phyloP scores from a whole-genome alignment of 30 jellyfish, hydroid and myxozoan genomes.

The Nemopilema nomurai region DNA sequence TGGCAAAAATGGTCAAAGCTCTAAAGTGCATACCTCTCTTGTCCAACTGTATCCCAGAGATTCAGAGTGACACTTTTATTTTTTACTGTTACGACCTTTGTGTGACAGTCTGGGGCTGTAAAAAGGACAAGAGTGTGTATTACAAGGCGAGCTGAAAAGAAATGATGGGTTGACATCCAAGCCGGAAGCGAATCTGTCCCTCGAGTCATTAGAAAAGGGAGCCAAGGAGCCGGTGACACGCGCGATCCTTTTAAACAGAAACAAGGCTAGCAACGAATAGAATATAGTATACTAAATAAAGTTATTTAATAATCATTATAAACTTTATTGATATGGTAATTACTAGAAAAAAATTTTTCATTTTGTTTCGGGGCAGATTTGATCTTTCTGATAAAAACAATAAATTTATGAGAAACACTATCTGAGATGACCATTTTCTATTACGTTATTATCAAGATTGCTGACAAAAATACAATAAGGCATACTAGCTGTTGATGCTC shows the following conservation, averaged over 20 bases:
- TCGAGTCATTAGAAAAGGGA: too few relatives aligned
- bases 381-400: too few relatives aligned
- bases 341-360: too few relatives aligned
- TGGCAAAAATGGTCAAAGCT: neutral
- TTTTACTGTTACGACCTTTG: slow-evolving; percentile 51
- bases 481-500: slow-evolving; percentile 71
- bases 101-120: slow-evolving; percentile 66
- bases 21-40: slow-evolving; percentile 70
- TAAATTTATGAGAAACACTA: too few relatives aligned
- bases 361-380: too few relatives aligned
- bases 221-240: too few relatives aligned
- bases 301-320: neutral
- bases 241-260: neutral
- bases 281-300: too few relatives aligned
- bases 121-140: neutral
- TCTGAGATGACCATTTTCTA: too few relatives aligned
- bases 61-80: slow-evolving; percentile 58
- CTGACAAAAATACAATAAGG: too few relatives aligned
- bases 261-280: neutral
- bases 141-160: neutral
- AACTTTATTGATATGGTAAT: too few relatives aligned
- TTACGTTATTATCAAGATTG: too few relatives aligned
- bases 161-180: neutral
- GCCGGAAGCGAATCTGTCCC: neutral
- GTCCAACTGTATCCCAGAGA: slow-evolving; percentile 98